Percentiles rank a stretch among this genome's conserved stretches.
Evolutionary conservation across 2,888 invertebrate species (phyloP).

Genomic region (Desoria tigrina): DNA sequence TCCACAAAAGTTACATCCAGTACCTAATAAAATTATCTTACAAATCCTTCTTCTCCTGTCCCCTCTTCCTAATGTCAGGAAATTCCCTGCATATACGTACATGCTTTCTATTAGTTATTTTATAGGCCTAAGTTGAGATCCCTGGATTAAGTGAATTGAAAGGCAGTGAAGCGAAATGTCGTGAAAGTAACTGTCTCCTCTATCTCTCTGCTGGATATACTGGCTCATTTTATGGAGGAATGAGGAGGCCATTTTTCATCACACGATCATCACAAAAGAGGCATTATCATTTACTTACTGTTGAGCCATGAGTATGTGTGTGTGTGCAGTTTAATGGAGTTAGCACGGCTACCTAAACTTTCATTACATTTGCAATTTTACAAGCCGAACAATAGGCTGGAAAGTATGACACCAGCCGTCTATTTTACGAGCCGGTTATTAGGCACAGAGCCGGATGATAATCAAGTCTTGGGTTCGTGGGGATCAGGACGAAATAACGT

Average conservation of each 20-base stretch:
- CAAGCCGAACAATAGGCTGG: background rate
- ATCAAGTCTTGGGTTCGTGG: conserved; percentile 1
- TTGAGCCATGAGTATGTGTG: background rate
- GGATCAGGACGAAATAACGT: background rate
- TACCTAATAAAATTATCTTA: conserved; percentile 10
- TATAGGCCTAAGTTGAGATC: background rate
- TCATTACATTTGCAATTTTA: too few species aligned
- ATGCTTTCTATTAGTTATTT: background rate
- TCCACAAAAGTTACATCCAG: background rate
- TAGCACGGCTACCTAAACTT: too few species aligned
- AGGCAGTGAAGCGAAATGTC: conserved; percentile 1
- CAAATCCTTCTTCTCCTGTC: conserved; percentile 8
- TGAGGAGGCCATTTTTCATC: conserved; percentile 12
- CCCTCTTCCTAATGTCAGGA: conserved; percentile 6
- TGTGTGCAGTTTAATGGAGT: too few species aligned
- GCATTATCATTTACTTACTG: conserved; percentile 14
- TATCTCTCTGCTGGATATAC: background rate
- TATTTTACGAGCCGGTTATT: conserved; percentile 9
- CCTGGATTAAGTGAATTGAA: conserved; percentile 14
- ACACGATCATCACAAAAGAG: conserved; percentile 16
- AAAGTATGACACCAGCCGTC: conserved; percentile 1
- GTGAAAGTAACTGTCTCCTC: conserved; percentile 8
- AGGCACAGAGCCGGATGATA: conserved; percentile 5
- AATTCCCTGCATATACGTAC: too few species aligned
- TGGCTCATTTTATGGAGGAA: background rate